phyloP scores from a whole-genome alignment of 2,797 vertebrate species.

The Adelosebastes latens region DNA sequence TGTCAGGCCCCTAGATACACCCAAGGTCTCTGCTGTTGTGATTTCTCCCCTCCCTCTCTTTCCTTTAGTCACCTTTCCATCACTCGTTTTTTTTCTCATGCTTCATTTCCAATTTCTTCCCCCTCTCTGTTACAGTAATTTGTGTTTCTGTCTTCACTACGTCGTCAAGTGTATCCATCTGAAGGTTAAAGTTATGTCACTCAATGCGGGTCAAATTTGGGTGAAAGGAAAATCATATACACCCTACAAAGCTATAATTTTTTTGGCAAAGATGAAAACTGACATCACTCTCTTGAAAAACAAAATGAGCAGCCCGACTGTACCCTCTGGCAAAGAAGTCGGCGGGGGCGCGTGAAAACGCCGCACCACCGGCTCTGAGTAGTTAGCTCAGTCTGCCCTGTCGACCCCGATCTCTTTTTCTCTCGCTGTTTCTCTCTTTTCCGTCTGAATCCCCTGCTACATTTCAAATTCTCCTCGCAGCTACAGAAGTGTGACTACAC shows the following conservation, averaged over 20 bases:
- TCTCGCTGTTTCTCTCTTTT: not conserved
- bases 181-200: not conserved
- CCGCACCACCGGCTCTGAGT: not conserved
- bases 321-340: constrained; percentile 11
- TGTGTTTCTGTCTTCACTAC: not conserved
- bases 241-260: not conserved
- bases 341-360: not conserved
- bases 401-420: not conserved
- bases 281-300: constrained; percentile 5
- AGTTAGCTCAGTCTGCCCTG: constrained; percentile 30
- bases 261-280: constrained; percentile 17
- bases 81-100: not conserved
- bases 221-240: constrained; percentile 3
- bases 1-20: constrained; percentile 32
- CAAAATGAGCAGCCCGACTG: constrained; percentile 6
- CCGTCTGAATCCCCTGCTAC: constrained; percentile 28
- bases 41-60: not conserved
- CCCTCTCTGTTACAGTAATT: not conserved
- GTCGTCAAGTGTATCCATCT: not conserved
- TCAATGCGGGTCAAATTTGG: not conserved
- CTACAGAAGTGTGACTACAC: constrained; percentile 42
- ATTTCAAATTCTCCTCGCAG: constrained; percentile 50
- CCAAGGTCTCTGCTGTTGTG: constrained; percentile 16
- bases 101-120: constrained; percentile 4
- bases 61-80: not conserved